Conservation (phyloP, 2,113 vertebrate genomes). For the Willisornis vidua region DNA sequence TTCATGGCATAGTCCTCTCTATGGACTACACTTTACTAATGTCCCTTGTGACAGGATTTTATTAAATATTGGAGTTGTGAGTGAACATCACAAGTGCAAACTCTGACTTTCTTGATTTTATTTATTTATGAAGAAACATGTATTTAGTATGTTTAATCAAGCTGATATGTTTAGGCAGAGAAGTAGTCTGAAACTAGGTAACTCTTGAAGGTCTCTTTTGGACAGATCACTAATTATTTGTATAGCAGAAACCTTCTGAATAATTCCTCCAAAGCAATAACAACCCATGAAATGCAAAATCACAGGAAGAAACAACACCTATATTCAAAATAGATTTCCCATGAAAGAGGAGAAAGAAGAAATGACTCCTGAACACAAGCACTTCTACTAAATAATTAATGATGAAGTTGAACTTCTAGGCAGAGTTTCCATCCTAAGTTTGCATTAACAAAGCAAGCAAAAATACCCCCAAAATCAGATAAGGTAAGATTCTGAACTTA, state of each 20-base stretch:
- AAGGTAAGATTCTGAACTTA: not conserved
- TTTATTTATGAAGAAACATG: not conserved
- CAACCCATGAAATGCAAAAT: not conserved
- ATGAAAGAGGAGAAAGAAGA: not conserved
- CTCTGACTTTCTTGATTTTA: not conserved
- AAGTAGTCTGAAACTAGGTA: not conserved
- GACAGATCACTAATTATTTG: not conserved
- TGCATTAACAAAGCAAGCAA: not conserved
- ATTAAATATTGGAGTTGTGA: not conserved
- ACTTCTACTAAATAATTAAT: not conserved
- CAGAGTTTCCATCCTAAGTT: not conserved
- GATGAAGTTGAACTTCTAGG: not conserved
- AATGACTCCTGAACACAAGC: not conserved
- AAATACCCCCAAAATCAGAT: not conserved
- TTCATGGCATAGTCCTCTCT: not conserved
- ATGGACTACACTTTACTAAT: not conserved
- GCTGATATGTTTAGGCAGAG: not conserved
- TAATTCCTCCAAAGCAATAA: not conserved
- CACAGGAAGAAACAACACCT: not conserved
- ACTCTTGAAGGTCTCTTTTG: not conserved
- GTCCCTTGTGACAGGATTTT: not conserved
- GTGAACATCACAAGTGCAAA: rapidly evolving
- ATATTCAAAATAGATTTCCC: not conserved
- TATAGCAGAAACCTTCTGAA: not conserved
- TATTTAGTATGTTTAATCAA: not conserved